Evolutionary conservation across 2,888 invertebrate species (phyloP), one percentile per base, ranked within the genome.

Genomic region (Torymus tubicola): DNA sequence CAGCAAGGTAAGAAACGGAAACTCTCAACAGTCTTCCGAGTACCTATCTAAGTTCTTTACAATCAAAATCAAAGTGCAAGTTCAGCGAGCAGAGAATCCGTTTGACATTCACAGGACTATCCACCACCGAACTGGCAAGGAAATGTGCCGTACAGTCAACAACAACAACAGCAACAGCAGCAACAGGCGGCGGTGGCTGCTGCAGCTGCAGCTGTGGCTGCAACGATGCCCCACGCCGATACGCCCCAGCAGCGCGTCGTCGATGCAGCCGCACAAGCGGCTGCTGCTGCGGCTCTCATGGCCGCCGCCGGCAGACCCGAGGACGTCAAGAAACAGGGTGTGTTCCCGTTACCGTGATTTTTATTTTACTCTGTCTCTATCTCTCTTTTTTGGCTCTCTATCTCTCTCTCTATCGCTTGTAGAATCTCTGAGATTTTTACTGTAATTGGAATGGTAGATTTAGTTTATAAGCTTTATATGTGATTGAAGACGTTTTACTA

Each of bases 321-420:
- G 72, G 91, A 91, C 72, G 89, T 87, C 14, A 91, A 91, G 61
- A 91, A 91, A 85, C 91, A 91, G 90, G 91, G 91, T 90, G 72
- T 64, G 85, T 79, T 57, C 42, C 16, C 52, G 57, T 58, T 42
- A 42, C 42, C 42, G 2, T 14, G 31, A 16, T 16, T 58, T 2
- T n/a, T 50, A 42, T 52, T 58, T 73, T 58, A 64, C 4, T 71
- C 10, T 70, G 58, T 61, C 55, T 52, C 4, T n/a, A 1, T 70
- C 13, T 50, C 78, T 75, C 16, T 70, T 58, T 14, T 58, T 70
- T 31, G 1, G 21, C 13, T 53, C 21, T 21, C 21, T 21, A 21
- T 21, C 2, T 21, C 21, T 21, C 21, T 21, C 21, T 21, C 42
- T 42, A 5, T 42, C 8, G 42, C 42, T 42, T 42, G 42, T 42